phyloP scores from a whole-genome alignment of 2,113 vertebrate genomes.

The Sminthopsis crassicaudata region DNA sequence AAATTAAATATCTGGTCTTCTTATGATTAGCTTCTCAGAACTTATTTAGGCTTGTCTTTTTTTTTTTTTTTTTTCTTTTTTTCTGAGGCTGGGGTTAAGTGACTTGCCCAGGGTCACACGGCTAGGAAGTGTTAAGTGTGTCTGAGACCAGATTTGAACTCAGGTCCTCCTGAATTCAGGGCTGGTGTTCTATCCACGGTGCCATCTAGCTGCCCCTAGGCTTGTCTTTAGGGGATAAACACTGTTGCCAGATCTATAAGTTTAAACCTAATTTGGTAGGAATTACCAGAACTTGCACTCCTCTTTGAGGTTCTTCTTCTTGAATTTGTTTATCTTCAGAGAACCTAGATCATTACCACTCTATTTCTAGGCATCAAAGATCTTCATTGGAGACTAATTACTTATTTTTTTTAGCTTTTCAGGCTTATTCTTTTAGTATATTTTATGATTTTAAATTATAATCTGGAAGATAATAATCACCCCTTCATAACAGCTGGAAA shows the following conservation, averaged over 20 bases:
- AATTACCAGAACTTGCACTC: neutral
- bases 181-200: too few relatives aligned
- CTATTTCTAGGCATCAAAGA: neutral
- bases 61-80: too few relatives aligned
- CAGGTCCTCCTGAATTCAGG: too few relatives aligned
- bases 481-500: slow-evolving; percentile 29
- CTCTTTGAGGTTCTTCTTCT: neutral
- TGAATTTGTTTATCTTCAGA: neutral
- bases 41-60: neutral
- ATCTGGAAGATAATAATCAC: slow-evolving; percentile 19
- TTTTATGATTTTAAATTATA: slow-evolving; percentile 41
- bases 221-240: neutral
- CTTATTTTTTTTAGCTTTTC: slow-evolving; percentile 25
- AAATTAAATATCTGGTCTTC: neutral
- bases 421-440: neutral
- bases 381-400: neutral
- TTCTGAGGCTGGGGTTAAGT: too few relatives aligned
- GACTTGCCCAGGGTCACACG: too few relatives aligned
- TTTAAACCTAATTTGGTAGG: neutral
- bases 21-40: neutral
- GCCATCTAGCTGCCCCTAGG: too few relatives aligned
- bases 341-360: neutral
- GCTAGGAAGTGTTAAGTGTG: too few relatives aligned
- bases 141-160: too few relatives aligned
- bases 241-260: neutral